Evolutionary conservation across 2,113 vertebrate species (phyloP).

Genomic region (Pelobates fuscus): DNA sequence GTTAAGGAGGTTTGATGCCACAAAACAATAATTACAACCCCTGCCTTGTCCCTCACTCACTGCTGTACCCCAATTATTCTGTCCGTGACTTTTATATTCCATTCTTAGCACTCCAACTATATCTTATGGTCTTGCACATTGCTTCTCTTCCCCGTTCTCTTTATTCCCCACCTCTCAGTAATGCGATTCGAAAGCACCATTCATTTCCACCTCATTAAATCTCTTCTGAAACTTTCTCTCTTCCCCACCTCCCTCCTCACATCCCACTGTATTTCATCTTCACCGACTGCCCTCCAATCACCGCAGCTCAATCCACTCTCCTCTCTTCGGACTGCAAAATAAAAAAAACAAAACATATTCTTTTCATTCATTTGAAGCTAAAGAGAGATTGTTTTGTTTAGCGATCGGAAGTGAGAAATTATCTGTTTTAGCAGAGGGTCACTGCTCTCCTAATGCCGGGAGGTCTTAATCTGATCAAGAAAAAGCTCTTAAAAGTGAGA

Average conservation of each 20-base stretch:
- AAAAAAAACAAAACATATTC: constrained; percentile 36
- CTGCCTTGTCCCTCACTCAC: too few relatives aligned
- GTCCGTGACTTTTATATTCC: too few relatives aligned
- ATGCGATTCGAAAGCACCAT: constrained; percentile 11
- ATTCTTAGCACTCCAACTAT: too few relatives aligned
- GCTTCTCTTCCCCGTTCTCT: not conserved
- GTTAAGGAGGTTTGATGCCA: too few relatives aligned
- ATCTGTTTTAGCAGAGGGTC: not conserved
- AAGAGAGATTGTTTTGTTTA: constrained; percentile 38
- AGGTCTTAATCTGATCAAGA: not conserved
- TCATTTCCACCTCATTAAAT: constrained; percentile 51
- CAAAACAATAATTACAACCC: too few relatives aligned
- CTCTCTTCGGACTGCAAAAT: not conserved
- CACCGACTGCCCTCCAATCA: not conserved
- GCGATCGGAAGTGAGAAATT: not conserved
- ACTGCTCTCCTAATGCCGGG: not conserved
- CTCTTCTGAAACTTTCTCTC: constrained; percentile 38
- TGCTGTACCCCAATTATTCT: too few relatives aligned
- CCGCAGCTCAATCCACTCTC: not conserved
- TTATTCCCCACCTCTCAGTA: constrained; percentile 2
- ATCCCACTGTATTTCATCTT: not conserved
- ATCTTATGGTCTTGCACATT: not conserved
- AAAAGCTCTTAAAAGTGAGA: not conserved
- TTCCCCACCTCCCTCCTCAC: not conserved
- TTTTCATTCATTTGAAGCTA: constrained; percentile 48